A percentile compares a stretch with the other conserved stretches of the same genome.
phyloP scores from a whole-genome alignment of 2,797 vertebrate species.

The Ctenochaetus hawaiiensis region DNA sequence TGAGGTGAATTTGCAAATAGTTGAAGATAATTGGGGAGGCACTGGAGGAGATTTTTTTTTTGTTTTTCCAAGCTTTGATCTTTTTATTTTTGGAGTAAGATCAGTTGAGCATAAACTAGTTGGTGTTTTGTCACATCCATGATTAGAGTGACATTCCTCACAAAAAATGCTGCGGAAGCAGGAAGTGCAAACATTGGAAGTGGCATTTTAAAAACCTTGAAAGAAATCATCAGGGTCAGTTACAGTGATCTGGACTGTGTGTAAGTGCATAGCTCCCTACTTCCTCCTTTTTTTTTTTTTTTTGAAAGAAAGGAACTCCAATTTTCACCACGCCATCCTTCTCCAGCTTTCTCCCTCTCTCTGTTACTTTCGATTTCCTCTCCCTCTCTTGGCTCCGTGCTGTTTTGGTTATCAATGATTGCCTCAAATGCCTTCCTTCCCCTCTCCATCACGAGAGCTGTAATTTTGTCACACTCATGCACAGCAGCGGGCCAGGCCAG shows the following conservation, averaged over 20 bases:
- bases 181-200: conserved; percentile 24
- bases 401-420: conserved; percentile 73
- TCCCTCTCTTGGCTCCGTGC: conserved; percentile 44
- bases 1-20: conserved; percentile 19
- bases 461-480: conserved; percentile 62
- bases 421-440: conserved; percentile 70
- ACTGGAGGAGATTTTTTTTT: not conserved
- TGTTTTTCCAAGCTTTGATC: conserved; percentile 15
- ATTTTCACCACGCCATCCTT: conserved; percentile 14
- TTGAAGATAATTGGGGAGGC: not conserved
- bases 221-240: conserved; percentile 14
- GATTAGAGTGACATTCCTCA: not conserved
- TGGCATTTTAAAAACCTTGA: conserved; percentile 3
- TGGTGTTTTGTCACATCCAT: conserved; percentile 2
- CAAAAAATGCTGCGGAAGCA: not conserved
- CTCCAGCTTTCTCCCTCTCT: conserved; percentile 32
- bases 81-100: conserved; percentile 12
- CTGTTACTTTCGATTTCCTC: conserved; percentile 61
- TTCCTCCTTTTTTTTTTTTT: conserved; percentile 25
- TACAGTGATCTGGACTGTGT: conserved; percentile 15
- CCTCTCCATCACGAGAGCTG: conserved; percentile 58
- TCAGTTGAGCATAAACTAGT: not conserved
- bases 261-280: not conserved
- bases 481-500: conserved; percentile 30
- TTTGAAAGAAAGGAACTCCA: conserved; percentile 13